Conservation (phyloP, 2,888 invertebrate genomes). For the Ecdyonurus torrentis region DNA sequence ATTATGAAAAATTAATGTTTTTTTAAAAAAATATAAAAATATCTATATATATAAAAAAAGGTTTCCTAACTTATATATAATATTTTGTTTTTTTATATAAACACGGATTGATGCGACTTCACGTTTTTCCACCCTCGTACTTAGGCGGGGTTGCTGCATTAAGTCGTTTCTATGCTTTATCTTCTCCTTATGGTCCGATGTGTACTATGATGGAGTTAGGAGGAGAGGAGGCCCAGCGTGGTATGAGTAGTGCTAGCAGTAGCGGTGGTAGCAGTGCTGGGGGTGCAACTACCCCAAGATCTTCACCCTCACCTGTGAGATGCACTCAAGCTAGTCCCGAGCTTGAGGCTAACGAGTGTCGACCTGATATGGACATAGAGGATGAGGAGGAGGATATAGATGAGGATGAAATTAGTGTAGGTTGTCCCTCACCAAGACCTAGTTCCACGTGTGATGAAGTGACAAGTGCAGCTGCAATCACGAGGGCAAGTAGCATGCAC, state of each 20-base stretch:
- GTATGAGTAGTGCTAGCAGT: not conserved
- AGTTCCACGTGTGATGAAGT: no score
- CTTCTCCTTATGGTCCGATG: not conserved
- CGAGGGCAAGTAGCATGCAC: conserved; percentile 17
- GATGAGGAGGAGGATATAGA: conserved; percentile 14
- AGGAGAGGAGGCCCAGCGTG: not conserved
- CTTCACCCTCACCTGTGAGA: not conserved
- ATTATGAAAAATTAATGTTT: no score
- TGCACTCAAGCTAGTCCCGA: not conserved
- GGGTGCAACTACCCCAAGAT: not conserved
- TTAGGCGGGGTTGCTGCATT: not conserved
- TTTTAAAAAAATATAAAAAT: no score
- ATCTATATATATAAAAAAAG: no score
- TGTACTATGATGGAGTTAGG: not conserved
- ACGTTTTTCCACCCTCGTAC: not conserved
- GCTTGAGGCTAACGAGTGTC: no score
- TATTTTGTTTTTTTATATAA: not conserved
- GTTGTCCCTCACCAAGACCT: conserved; percentile 43
- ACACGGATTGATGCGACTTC: conserved; percentile 1
- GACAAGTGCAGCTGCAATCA: no score
- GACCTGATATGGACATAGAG: not conserved
- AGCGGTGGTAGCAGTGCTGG: not conserved
- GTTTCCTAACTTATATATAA: no score
- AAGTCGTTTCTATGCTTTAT: not conserved
- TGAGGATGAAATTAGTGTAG: conserved; percentile 65